These are phyloP conservation scores for Gymnocypris eckloni DNA, from an alignment of 2,797 vertebrate species.

Conservation along the genomic window DNA sequence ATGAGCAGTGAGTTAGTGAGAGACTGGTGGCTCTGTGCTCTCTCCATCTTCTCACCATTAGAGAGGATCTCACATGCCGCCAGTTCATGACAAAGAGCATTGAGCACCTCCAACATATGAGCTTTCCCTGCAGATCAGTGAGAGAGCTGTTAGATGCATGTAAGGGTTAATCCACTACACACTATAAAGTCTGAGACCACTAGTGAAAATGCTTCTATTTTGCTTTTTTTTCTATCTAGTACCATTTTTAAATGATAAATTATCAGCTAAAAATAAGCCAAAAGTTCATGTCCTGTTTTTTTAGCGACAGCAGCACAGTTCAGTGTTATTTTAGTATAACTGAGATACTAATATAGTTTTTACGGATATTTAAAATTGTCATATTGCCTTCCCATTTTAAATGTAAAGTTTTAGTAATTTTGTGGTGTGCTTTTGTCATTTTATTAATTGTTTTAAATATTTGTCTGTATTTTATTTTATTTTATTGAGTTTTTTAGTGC, in stretches of 20 bases:
- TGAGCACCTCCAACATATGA: slow-evolving; percentile 85
- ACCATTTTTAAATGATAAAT: not conserved
- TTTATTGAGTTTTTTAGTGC: not conserved
- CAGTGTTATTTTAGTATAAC: not conserved
- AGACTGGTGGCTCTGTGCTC: slow-evolving; percentile 71
- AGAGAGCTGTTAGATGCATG: not conserved
- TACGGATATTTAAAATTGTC: not conserved
- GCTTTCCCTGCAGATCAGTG: slow-evolving; percentile 75
- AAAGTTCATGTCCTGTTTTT: not conserved
- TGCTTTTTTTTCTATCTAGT: not conserved
- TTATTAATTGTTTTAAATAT: not conserved
- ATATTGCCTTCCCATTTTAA: not conserved
- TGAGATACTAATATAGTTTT: not conserved
- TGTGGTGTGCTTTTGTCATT: not conserved
- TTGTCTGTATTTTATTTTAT: not conserved
- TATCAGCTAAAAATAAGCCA: not conserved
- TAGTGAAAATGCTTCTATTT: not conserved
- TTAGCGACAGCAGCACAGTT: not conserved
- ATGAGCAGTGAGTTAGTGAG: slow-evolving; percentile 79
- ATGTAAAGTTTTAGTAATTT: not conserved
- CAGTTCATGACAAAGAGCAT: slow-evolving; percentile 87
- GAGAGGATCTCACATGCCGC: slow-evolving; percentile 84
- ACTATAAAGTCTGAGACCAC: not conserved
- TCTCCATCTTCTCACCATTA: slow-evolving; percentile 69
- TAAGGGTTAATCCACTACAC: not conserved